phyloP scores from a whole-genome alignment of 2,113 vertebrate species.

The Collichthys lucidus region DNA sequence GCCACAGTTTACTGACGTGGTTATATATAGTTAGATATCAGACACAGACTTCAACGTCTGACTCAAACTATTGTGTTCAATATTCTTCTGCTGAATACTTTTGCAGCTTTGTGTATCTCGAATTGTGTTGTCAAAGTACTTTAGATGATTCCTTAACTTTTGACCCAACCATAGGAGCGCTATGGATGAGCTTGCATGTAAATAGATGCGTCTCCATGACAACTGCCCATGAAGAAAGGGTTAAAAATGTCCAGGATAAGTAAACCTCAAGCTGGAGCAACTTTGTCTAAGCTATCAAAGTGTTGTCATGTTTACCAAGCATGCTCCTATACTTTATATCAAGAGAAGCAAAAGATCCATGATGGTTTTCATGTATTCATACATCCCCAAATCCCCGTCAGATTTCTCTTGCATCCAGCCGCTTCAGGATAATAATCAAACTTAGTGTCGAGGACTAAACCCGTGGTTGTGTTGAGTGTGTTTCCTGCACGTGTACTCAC shows the following conservation, averaged over 20 bases:
- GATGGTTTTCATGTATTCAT: no score
- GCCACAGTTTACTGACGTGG: no score
- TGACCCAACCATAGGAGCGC: not conserved
- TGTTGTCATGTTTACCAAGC: not conserved
- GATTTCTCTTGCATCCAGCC: not conserved
- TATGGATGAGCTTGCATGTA: not conserved
- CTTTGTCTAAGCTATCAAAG: not conserved
- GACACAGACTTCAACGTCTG: no score
- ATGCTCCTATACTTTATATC: not conserved
- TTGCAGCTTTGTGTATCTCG: not conserved
- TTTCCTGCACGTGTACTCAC: constrained; percentile 85
- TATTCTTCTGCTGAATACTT: not conserved
- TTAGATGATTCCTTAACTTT: not conserved
- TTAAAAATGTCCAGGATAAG: not conserved
- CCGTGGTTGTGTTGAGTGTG: constrained; percentile 8
- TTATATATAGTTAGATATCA: no score
- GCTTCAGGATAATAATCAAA: not conserved
- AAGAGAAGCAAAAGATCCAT: not conserved
- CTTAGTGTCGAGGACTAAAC: not conserved
- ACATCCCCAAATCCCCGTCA: no score
- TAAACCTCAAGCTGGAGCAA: not conserved
- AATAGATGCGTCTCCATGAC: not conserved
- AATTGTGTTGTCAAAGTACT: not conserved
- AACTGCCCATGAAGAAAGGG: not conserved
- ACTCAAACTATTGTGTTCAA: not conserved